Percentiles rank a stretch among this genome's conserved stretches.
Evolutionary conservation across 2,888 invertebrate species (phyloP).

Genomic region (Drosophila paramelanica): DNA sequence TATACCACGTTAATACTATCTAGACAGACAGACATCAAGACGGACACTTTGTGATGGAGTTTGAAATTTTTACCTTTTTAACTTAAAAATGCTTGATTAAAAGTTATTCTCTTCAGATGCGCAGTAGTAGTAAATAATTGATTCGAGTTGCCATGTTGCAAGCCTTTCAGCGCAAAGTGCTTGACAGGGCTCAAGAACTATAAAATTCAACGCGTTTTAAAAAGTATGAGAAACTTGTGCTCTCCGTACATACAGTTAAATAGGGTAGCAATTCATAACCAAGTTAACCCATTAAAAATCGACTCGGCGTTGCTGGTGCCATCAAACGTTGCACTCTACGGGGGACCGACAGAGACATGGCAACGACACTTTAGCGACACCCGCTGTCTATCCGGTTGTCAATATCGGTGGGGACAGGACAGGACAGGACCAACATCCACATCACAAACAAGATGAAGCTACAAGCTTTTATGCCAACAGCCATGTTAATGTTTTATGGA

Average conservation of each 20-base stretch:
- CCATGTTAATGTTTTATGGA: slow-evolving; percentile 46
- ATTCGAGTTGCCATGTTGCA: no score
- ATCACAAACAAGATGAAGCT: slow-evolving; percentile 19
- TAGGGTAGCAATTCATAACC: slow-evolving; percentile 6
- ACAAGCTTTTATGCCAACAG: slow-evolving; percentile 28
- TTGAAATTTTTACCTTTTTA: no score
- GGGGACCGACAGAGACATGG: slow-evolving; percentile 27
- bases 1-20: no score
- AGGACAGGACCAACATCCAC: slow-evolving; percentile 42
- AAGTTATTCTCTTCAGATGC: no score
- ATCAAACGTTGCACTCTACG: slow-evolving; percentile 49
- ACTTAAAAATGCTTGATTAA: no score
- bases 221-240: not conserved
- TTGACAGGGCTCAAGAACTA: no score
- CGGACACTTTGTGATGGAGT: no score
- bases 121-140: no score
- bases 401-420: slow-evolving; percentile 53
- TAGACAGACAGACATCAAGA: no score
- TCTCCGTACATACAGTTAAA: not conserved
- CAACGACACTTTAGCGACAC: slow-evolving; percentile 23
- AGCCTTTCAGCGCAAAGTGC: no score
- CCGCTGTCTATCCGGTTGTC: slow-evolving; percentile 73
- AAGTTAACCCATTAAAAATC: slow-evolving; percentile 28
- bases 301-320: slow-evolving; percentile 22
- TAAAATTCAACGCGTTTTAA: no score